Conservation (phyloP, 2,797 vertebrate genomes). For the Macroramphosus scolopax region DNA sequence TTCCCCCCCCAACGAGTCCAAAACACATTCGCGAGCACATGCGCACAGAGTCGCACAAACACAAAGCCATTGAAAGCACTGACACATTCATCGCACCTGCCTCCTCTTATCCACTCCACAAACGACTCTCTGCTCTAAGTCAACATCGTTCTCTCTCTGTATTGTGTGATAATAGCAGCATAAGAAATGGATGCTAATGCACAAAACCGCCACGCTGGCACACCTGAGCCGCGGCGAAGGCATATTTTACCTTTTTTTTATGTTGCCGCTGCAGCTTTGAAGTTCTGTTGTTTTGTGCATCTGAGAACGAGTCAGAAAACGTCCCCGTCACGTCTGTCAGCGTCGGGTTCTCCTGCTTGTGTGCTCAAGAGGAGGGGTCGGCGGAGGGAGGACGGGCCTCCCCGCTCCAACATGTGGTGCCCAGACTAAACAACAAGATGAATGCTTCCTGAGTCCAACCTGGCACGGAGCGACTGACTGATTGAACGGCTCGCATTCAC, state of each 20-base stretch:
- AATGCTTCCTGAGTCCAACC: slow-evolving; percentile 67
- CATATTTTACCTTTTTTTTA: slow-evolving; percentile 35
- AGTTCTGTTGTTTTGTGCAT: slow-evolving; percentile 28
- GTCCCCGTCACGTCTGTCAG: slow-evolving; percentile 28
- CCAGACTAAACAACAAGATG: slow-evolving; percentile 75
- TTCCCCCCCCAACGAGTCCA: slow-evolving; percentile 13
- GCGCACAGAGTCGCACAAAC: neutral
- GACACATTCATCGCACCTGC: slow-evolving; percentile 15
- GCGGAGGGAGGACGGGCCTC: slow-evolving; percentile 34
- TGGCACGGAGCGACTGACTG: slow-evolving; percentile 44
- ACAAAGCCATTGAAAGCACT: slow-evolving; percentile 16
- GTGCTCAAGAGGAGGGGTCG: slow-evolving; percentile 30
- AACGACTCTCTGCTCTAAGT: slow-evolving; percentile 39
- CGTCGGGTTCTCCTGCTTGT: slow-evolving; percentile 24
- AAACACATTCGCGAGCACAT: slow-evolving; percentile 9
- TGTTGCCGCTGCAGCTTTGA: slow-evolving; percentile 31
- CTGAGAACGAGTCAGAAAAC: slow-evolving; percentile 15
- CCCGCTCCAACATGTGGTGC: slow-evolving; percentile 57
- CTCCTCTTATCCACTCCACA: slow-evolving; percentile 23
- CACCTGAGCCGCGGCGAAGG: slow-evolving; percentile 41
- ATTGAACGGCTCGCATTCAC: too few relatives aligned
- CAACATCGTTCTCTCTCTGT: slow-evolving; percentile 32
- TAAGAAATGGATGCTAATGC: slow-evolving; percentile 34
- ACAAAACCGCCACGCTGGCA: slow-evolving; percentile 31
- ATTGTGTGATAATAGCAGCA: slow-evolving; percentile 35